Percentiles rank a stretch among this genome's conserved stretches.
These are phyloP conservation scores for Epinephelus lanceolatus DNA, from an alignment of 2,113 vertebrate genomes.

Conservation along the genomic window DNA sequence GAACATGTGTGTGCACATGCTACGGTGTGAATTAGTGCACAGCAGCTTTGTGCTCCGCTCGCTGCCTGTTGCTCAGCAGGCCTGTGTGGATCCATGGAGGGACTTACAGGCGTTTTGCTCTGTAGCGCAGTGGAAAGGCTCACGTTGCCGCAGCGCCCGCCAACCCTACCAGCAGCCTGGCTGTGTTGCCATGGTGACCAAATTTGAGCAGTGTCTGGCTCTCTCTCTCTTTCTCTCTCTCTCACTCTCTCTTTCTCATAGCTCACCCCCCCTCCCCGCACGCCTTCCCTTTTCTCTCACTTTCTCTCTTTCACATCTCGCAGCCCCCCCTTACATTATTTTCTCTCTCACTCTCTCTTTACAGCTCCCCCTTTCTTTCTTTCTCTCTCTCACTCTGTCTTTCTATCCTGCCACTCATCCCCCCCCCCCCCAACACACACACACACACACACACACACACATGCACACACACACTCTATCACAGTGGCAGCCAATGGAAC, in stretches of 20 bases:
- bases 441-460: constrained; percentile 23
- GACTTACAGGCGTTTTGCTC: constrained; percentile 78
- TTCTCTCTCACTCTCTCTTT: constrained; percentile 55
- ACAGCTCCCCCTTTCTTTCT: constrained; percentile 43
- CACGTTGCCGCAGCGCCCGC: constrained; percentile 84
- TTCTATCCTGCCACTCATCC: constrained; percentile 28
- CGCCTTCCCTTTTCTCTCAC: constrained; percentile 52
- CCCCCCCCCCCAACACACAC: constrained; percentile 7
- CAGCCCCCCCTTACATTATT: constrained; percentile 50
- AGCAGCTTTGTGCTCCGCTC: constrained; percentile 52
- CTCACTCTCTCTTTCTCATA: constrained; percentile 37
- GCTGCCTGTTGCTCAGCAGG: constrained; percentile 78
- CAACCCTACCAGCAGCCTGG: constrained; percentile 83
- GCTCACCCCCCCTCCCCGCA: constrained; percentile 25
- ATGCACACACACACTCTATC: constrained; percentile 49
- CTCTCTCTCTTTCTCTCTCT: constrained; percentile 59
- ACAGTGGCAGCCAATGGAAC: constrained; percentile 84
- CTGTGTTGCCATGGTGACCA: constrained; percentile 88
- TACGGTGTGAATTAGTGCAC: constrained; percentile 46
- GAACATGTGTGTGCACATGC: constrained; percentile 18
- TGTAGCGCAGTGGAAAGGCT: constrained; percentile 81
- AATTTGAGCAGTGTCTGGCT: constrained; percentile 84
- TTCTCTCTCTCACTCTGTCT: constrained; percentile 35
- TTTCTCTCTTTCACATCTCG: constrained; percentile 67
- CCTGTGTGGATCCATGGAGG: constrained; percentile 67